Percentiles rank a stretch among this genome's conserved stretches.
Conservation (phyloP, 2,888 invertebrate species). For the Smittia sp. region DNA sequence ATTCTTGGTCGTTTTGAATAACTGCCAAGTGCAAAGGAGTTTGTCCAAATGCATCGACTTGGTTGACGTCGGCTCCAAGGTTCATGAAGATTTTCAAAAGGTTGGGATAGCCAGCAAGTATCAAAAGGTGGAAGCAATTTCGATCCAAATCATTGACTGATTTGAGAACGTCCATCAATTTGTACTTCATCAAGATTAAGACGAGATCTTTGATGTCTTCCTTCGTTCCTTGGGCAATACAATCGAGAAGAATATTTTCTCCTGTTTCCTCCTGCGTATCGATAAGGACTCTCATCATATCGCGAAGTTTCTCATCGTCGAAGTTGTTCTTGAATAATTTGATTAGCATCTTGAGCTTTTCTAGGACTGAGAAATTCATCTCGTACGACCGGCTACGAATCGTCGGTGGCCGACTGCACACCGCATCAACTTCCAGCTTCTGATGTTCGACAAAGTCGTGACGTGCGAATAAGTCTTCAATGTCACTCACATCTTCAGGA, state of each 20-base stretch:
- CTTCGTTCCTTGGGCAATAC: conserved; percentile 4
- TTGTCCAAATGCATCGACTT: conserved; percentile 25
- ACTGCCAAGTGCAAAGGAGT: conserved; percentile 56
- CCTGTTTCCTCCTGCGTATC: background rate
- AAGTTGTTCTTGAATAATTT: conserved; percentile 26
- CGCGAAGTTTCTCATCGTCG: background rate
- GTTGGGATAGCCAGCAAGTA: background rate
- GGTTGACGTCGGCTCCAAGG: conserved; percentile 14
- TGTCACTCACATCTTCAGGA: background rate
- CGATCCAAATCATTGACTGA: conserved; percentile 33
- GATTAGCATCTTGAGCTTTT: conserved; percentile 10
- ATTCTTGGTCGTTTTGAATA: conserved; percentile 47
- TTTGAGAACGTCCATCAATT: conserved; percentile 13
- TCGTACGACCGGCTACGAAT: background rate
- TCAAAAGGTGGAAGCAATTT: conserved; percentile 9
- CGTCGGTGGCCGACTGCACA: background rate
- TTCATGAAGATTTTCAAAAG: conserved; percentile 20
- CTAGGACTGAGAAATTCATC: background rate
- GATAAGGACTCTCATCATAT: conserved; percentile 9
- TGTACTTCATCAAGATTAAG: conserved; percentile 15
- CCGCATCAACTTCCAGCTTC: background rate
- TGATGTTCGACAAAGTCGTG: background rate
- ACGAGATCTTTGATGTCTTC: conserved; percentile 27
- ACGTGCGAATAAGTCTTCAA: background rate
- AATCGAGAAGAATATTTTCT: conserved; percentile 25